Evolutionary conservation across 2,113 vertebrate species (phyloP).

Genomic region (Mohoua ochrocephala): DNA sequence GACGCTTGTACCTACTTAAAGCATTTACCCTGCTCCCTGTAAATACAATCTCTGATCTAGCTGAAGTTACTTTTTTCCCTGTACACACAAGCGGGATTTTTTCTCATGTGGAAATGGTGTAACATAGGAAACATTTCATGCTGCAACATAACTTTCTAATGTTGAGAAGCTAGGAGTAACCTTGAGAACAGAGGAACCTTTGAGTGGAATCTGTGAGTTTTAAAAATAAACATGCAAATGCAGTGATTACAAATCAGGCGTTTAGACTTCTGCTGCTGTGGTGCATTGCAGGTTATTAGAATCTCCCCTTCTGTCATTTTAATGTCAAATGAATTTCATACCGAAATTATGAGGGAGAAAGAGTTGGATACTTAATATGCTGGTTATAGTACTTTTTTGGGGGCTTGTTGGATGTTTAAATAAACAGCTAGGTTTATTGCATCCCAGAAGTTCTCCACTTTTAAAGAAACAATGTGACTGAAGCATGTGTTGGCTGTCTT

Average conservation of each 20-base stretch:
- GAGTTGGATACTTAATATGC: not conserved
- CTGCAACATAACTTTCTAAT: not conserved
- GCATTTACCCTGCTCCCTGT: not conserved
- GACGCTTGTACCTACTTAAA: not conserved
- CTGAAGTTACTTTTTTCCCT: not conserved
- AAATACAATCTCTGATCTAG: rapidly evolving
- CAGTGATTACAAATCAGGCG: not conserved
- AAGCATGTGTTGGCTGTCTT: not conserved
- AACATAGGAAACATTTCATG: not conserved
- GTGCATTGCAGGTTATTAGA: not conserved
- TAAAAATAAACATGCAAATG: not conserved
- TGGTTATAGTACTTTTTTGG: rapidly evolving
- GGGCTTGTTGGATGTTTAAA: not conserved
- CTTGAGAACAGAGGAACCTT: not conserved
- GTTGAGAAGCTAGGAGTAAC: not conserved
- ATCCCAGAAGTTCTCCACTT: not conserved
- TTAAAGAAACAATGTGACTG: not conserved
- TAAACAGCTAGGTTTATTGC: not conserved
- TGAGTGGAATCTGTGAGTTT: not conserved
- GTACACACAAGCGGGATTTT: rapidly evolving
- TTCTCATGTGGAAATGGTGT: not conserved
- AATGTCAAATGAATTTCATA: not conserved
- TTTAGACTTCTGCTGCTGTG: not conserved
- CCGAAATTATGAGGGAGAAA: not conserved
- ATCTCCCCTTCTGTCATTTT: not conserved